Conservation (phyloP, 2,113 vertebrate genomes). For the Phoenicopterus ruber region DNA sequence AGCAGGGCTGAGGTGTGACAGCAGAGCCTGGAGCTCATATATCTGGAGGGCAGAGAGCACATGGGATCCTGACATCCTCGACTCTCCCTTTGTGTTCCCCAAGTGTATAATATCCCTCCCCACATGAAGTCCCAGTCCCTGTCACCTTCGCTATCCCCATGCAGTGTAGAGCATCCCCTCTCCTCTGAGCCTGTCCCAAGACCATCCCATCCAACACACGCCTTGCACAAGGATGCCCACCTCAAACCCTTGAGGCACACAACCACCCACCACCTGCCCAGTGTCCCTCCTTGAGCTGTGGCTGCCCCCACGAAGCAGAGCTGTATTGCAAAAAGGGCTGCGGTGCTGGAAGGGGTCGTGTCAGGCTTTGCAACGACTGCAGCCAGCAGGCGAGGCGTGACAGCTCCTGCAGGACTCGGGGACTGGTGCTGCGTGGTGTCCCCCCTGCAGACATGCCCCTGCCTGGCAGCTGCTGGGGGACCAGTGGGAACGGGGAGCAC, state of each 20-base stretch:
- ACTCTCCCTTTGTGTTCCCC: not conserved
- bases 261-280: not conserved
- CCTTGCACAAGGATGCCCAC: not conserved
- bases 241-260: not conserved
- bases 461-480: not conserved
- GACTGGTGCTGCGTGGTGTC: not conserved
- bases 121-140: no score
- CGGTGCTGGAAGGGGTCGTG: not conserved
- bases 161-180: accelerated
- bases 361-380: not conserved
- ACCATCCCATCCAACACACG: not conserved
- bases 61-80: not conserved
- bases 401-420: not conserved
- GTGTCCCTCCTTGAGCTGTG: not conserved
- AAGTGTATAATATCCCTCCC: not conserved
- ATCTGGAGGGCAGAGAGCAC: not conserved
- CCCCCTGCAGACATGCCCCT: not conserved
- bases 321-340: not conserved
- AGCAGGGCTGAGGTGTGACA: not conserved
- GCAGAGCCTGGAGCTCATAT: not conserved
- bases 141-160: not conserved
- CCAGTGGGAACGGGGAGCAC: not conserved
- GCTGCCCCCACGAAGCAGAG: not conserved
- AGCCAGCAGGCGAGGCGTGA: accelerated
- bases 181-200: not conserved